Evolutionary conservation across 2,113 vertebrate genomes (phyloP).

Genomic region (Parus major): DNA sequence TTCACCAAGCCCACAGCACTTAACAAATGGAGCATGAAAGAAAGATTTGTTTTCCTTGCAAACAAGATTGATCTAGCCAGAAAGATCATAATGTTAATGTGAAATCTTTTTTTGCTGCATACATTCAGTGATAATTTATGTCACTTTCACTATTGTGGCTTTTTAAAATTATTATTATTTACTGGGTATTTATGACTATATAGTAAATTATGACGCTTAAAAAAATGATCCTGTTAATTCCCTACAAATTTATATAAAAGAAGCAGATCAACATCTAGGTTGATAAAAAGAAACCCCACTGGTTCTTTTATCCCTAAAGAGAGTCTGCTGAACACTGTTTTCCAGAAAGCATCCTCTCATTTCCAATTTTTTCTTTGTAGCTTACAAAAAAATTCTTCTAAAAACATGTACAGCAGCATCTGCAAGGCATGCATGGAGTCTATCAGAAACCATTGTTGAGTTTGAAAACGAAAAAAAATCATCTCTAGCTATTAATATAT

Average conservation of each 20-base stretch:
- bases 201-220: background rate
- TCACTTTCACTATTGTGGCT: fast-evolving
- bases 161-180: background rate
- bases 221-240: background rate
- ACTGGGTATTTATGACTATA: background rate
- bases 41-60: constrained; percentile 21
- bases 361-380: background rate
- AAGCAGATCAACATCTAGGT: background rate
- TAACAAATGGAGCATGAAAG: constrained; percentile 10
- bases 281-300: background rate
- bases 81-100: background rate
- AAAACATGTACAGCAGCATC: background rate
- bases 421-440: background rate
- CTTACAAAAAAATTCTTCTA: background rate
- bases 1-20: background rate
- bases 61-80: background rate
- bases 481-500: background rate
- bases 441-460: background rate
- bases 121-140: background rate
- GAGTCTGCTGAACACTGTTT: background rate
- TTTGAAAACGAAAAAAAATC: background rate
- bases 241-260: background rate
- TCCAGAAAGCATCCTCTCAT: background rate
- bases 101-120: background rate
- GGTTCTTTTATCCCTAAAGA: background rate